Evolutionary conservation across 2,797 vertebrate genomes (phyloP).

Genomic region (Rhinatrema bivittatum): DNA sequence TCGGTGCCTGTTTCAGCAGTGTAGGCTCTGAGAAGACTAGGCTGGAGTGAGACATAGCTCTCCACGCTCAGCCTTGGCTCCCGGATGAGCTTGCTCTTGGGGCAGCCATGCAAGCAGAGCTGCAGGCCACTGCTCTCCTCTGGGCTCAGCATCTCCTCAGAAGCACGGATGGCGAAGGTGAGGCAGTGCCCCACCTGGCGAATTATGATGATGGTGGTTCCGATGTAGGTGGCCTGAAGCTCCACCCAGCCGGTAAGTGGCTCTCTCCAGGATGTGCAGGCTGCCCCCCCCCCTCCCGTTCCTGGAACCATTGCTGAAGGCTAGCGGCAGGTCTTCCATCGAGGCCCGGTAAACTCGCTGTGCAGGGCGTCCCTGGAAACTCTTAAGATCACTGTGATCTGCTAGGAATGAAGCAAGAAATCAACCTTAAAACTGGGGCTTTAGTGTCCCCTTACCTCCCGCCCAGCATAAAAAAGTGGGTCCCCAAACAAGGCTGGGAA

Average conservation of each 20-base stretch:
- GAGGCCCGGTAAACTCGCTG: conserved; percentile 78
- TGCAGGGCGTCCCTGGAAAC: conserved; percentile 67
- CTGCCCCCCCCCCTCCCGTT: conserved; percentile 59
- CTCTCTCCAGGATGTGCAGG: conserved; percentile 56
- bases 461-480: too few relatives aligned
- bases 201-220: conserved; percentile 66
- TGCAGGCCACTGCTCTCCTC: conserved; percentile 61
- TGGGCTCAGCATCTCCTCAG: conserved; percentile 60
- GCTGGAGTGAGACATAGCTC: too few relatives aligned
- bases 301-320: conserved; percentile 69
- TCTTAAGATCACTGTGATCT: conserved; percentile 78
- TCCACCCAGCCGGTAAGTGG: conserved; percentile 54
- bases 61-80: conserved; percentile 62
- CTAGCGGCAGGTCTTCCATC: conserved; percentile 63
- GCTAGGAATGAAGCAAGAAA: too few relatives aligned
- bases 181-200: conserved; percentile 70
- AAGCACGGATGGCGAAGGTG: conserved; percentile 74
- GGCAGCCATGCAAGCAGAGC: conserved; percentile 72
- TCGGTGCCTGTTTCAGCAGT: conserved; percentile 64
- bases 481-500: too few relatives aligned
- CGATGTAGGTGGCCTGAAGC: conserved; percentile 71
- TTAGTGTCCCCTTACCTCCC: too few relatives aligned
- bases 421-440: too few relatives aligned
- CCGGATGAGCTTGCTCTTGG: conserved; percentile 69
- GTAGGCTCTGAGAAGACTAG: conserved; percentile 49